Percentiles rank a stretch among this genome's conserved stretches.
These are phyloP conservation scores for Vombatus ursinus DNA, from an alignment of 2,113 vertebrate species.

Conservation along the genomic window DNA sequence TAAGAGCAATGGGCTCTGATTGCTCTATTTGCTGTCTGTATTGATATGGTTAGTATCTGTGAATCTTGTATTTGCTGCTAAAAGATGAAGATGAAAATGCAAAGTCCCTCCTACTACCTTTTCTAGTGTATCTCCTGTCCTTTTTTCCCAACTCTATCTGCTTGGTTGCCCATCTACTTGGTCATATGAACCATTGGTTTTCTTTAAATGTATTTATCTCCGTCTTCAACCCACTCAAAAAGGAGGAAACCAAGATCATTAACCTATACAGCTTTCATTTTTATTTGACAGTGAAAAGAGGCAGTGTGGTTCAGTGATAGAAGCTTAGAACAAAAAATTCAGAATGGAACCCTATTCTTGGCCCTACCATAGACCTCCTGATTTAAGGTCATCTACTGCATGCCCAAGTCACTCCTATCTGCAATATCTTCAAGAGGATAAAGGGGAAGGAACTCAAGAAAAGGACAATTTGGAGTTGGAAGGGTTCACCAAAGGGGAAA, in stretches of 20 bases:
- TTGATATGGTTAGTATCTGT: not conserved
- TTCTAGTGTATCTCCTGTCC: not conserved
- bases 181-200: rapidly evolving
- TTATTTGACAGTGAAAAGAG: rapidly evolving
- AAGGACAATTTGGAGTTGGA: not conserved
- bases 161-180: too few relatives aligned
- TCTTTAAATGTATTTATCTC: not conserved
- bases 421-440: not conserved
- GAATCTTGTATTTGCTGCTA: not conserved
- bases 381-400: rapidly evolving
- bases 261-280: not conserved
- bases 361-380: not conserved
- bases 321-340: not conserved
- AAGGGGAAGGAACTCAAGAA: too few relatives aligned
- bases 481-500: not conserved
- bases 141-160: rapidly evolving
- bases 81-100: not conserved
- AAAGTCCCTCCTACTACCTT: not conserved
- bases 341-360: not conserved
- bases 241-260: not conserved
- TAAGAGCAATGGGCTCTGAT: too few relatives aligned
- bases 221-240: rapidly evolving
- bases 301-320: rapidly evolving
- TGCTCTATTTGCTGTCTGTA: rapidly evolving
- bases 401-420: not conserved